Evolutionary conservation across 2,888 invertebrate species (phyloP).

Genomic region (Ornithoptera priamus): DNA sequence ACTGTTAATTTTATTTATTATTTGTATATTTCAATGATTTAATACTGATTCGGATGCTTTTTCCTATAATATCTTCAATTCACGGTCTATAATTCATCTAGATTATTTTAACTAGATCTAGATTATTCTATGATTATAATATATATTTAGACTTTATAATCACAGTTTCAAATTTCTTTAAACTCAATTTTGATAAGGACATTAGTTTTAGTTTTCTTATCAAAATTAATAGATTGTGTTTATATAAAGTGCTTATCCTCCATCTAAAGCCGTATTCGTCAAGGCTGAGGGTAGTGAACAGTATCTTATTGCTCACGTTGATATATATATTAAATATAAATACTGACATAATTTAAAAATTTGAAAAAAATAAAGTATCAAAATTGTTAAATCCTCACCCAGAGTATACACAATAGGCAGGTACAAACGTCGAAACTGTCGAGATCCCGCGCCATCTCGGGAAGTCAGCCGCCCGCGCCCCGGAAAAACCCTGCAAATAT

Average conservation of each 20-base stretch:
- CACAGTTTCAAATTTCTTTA: too few relatives aligned
- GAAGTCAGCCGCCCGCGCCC: slow-evolving; percentile 37
- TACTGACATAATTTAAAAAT: neutral
- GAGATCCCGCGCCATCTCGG: slow-evolving; percentile 49
- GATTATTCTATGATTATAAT: too few relatives aligned
- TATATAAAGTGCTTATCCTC: too few relatives aligned
- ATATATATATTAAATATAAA: too few relatives aligned
- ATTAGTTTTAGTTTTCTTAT: too few relatives aligned
- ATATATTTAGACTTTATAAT: too few relatives aligned
- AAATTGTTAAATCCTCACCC: slow-evolving; percentile 34
- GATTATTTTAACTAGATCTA: neutral
- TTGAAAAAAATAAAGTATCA: slow-evolving; percentile 42
- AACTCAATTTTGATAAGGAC: too few relatives aligned
- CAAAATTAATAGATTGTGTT: too few relatives aligned
- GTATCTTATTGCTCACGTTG: too few relatives aligned
- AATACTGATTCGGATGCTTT: neutral
- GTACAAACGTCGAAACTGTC: slow-evolving; percentile 59
- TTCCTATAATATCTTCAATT: neutral
- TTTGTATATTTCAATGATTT: neutral
- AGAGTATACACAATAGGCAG: slow-evolving; percentile 50
- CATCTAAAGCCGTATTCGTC: too few relatives aligned
- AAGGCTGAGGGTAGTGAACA: too few relatives aligned
- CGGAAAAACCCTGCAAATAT: slow-evolving; percentile 46
- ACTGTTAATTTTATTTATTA: neutral
- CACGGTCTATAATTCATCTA: neutral